A percentile compares a stretch with the other conserved stretches of the same genome.
phyloP scores from a whole-genome alignment of 2,888 invertebrate genomes.

The Platerodrilus igneus region DNA sequence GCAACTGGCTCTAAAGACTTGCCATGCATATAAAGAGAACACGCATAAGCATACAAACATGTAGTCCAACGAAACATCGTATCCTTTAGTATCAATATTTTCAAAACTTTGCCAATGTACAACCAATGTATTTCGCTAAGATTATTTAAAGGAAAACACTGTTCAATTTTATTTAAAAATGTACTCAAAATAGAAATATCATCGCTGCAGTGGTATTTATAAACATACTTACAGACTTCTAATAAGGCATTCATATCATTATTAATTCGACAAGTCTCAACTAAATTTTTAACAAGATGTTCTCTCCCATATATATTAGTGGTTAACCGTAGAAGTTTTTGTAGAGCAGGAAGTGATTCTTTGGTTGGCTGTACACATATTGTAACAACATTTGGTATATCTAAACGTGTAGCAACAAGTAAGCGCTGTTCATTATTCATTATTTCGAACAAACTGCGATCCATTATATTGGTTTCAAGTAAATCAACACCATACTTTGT shows the following conservation, averaged over 20 bases:
- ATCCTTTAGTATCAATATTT: too few species aligned
- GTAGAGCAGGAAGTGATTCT: constrained; percentile 10
- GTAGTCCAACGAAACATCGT: neutral
- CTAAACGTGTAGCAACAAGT: neutral
- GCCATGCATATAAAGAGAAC: constrained; percentile 9
- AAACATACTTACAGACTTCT: constrained; percentile 10
- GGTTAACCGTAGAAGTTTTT: constrained; percentile 5
- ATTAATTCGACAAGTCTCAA: constrained; percentile 16
- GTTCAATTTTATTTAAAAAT: constrained; percentile 3
- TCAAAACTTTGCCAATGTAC: constrained; percentile 6
- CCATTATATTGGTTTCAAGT: too few species aligned
- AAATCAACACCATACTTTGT: constrained; percentile 6
- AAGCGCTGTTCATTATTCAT: constrained; percentile 1
- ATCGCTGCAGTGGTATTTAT: constrained; percentile 10
- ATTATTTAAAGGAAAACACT: constrained; percentile 1
- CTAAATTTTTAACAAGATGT: constrained; percentile 6
- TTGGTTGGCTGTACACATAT: too few species aligned
- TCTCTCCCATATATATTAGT: constrained; percentile 5
- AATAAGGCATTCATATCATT: constrained; percentile 3
- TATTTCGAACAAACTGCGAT: too few species aligned
- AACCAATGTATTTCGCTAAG: constrained; percentile 11
- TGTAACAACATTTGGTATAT: too few species aligned
- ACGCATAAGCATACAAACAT: constrained; percentile 6
- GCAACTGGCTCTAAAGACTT: too few species aligned
- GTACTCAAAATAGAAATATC: neutral